These are phyloP conservation scores for Mustela nigripes DNA, from an alignment of 2,113 vertebrate genomes.

Conservation along the genomic window DNA sequence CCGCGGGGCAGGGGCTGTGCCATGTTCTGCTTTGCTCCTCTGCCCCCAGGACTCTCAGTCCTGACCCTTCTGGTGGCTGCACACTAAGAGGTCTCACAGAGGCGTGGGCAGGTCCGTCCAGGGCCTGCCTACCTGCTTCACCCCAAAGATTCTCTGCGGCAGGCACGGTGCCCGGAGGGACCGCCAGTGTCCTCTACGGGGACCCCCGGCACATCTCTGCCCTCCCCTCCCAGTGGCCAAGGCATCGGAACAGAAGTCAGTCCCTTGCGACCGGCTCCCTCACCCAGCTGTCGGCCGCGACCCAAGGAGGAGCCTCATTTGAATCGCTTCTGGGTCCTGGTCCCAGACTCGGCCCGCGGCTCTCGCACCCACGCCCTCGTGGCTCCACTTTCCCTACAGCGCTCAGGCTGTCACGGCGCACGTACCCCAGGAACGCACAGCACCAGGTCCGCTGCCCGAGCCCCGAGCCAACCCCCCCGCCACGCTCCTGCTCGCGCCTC, in stretches of 20 bases:
- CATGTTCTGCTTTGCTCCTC: neutral
- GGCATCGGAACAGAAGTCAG: fast-evolving
- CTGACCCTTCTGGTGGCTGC: neutral
- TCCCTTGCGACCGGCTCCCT: fast-evolving
- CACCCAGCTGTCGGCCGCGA: fast-evolving
- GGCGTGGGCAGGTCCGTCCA: fast-evolving
- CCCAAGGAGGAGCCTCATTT: neutral
- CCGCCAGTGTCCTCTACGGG: fast-evolving
- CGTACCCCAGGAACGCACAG: fast-evolving
- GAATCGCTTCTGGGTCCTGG: fast-evolving
- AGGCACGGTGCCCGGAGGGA: no score
- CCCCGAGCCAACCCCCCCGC: no score
- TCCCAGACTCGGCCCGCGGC: fast-evolving
- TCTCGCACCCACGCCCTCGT: fast-evolving
- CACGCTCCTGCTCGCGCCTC: no score
- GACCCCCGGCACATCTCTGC: no score
- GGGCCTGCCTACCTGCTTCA: fast-evolving
- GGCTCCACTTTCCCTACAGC: neutral
- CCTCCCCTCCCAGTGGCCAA: neutral
- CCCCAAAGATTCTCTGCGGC: neutral
- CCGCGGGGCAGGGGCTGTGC: neutral
- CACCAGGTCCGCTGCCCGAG: neutral
- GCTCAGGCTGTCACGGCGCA: neutral
- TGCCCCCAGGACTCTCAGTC: neutral
- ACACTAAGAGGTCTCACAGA: fast-evolving